These are phyloP conservation scores for Amiota communis DNA, from an alignment of 2,888 invertebrate genomes.

Conservation along the genomic window DNA sequence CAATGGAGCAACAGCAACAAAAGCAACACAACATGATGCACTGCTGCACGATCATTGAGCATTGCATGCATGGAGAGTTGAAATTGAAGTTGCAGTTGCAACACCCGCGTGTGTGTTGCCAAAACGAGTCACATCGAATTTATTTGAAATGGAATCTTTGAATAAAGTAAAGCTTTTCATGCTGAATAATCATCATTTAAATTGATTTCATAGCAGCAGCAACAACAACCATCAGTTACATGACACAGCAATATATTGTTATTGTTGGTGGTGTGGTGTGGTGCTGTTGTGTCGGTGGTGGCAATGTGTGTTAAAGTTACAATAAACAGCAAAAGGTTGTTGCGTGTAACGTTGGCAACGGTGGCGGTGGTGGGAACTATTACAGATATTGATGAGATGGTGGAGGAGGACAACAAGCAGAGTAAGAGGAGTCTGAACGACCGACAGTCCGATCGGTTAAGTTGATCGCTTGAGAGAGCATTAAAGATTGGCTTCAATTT, in stretches of 20 bases:
- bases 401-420: no score
- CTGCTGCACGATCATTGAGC: constrained; percentile 14
- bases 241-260: constrained; percentile 24
- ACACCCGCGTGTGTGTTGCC: constrained; percentile 18
- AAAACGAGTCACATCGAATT: constrained; percentile 13
- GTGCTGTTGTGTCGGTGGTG: no score
- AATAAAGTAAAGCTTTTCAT: constrained; percentile 41
- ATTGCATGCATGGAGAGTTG: constrained; percentile 19
- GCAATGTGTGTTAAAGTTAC: no score
- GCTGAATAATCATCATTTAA: constrained; percentile 65
- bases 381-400: no score
- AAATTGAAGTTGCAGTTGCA: constrained; percentile 13
- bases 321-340: no score
- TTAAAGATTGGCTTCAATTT: constrained; percentile 30
- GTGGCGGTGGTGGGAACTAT: no score
- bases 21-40: neutral
- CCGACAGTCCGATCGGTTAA: no score
- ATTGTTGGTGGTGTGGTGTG: neutral
- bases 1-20: constrained; percentile 7
- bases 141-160: constrained; percentile 38
- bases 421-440: no score
- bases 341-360: no score
- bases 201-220: constrained; percentile 60
- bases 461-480: constrained; percentile 16
- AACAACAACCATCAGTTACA: neutral